These are phyloP conservation scores for Calcarius lapponicus DNA, from an alignment of 2,797 vertebrate species.

Conservation along the genomic window DNA sequence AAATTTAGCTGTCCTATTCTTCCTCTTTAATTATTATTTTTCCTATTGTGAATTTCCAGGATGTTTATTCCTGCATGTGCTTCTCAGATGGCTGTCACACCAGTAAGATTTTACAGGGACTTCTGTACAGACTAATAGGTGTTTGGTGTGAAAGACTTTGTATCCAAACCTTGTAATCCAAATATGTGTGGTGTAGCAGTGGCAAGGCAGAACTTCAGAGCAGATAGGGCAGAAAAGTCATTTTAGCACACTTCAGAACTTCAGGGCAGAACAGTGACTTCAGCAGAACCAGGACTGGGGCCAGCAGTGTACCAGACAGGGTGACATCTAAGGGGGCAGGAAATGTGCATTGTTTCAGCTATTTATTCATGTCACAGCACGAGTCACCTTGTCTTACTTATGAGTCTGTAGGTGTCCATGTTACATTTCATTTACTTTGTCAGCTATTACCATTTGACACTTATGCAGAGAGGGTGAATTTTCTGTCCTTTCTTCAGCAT, in stretches of 20 bases:
- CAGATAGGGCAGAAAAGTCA: not conserved
- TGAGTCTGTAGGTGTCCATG: not conserved
- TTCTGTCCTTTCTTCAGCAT: not conserved
- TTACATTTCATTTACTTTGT: not conserved
- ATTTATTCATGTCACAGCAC: not conserved
- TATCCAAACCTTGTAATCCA: not conserved
- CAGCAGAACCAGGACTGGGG: not conserved
- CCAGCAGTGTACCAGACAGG: not conserved
- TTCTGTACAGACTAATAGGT: not conserved
- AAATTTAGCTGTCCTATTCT: not conserved
- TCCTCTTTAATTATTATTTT: not conserved
- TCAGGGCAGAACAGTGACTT: not conserved
- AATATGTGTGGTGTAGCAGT: fast-evolving
- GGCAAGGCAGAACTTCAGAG: not conserved
- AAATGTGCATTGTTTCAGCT: not conserved
- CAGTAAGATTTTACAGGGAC: not conserved
- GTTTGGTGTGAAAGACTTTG: not conserved
- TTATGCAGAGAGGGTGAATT: not conserved
- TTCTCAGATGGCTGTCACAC: not conserved
- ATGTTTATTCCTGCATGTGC: not conserved
- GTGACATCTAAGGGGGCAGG: not conserved
- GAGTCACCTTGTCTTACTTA: not conserved
- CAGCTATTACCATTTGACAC: not conserved
- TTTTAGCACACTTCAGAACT: not conserved
- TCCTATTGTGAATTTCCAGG: not conserved